Evolutionary conservation across 1,140 invertebrate species (phyloP), one percentile per base, ranked within the genome.

Genomic region (Battus philenor): DNA sequence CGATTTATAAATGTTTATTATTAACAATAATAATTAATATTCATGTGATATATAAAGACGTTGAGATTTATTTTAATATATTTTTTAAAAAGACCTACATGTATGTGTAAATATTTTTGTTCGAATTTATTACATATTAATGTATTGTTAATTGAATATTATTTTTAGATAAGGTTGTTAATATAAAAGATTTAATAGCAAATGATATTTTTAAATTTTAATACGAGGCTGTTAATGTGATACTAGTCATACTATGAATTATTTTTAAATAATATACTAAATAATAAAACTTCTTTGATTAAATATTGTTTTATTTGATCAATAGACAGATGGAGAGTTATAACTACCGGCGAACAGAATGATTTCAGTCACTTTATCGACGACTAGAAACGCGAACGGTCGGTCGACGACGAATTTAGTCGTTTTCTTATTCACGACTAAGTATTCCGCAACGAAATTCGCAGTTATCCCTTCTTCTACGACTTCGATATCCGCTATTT

Each of bases 401-500:
- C 59, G 72, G 43, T 89, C 76, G 0, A 71, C 85, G 12, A 39
- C 47, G 31, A 88, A 84, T 13, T 74, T 60, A 7, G 67, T 55
- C 4, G 56, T 52, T 9, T 64, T 49, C 6, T 57, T 44, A 50
- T 76, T 71, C 8, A 54, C 50, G 7, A 72, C 41, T 16, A 83
- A 44, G 34, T 89, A 89, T 59, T 89, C 89, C 0, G 59, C 52
- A 2, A 48, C 30, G 1, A 89, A 89, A 11, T 87, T 78, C 4
- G 91, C 92, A 13, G 88, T 76, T 5, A 89, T 91, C n/a, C 92
- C 92, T 49, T 90, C 86, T 75, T 94, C 93, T 44, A 90, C 90
- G 0, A 94, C 89, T 58, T 92, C 89, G 50, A 94, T 90, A 60
- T 89, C 88, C 9, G 90, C 88, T 51, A 91, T 89, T 65, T 93